phyloP scores from a whole-genome alignment of 2,888 invertebrate genomes.

The Ochropleura leucogaster region DNA sequence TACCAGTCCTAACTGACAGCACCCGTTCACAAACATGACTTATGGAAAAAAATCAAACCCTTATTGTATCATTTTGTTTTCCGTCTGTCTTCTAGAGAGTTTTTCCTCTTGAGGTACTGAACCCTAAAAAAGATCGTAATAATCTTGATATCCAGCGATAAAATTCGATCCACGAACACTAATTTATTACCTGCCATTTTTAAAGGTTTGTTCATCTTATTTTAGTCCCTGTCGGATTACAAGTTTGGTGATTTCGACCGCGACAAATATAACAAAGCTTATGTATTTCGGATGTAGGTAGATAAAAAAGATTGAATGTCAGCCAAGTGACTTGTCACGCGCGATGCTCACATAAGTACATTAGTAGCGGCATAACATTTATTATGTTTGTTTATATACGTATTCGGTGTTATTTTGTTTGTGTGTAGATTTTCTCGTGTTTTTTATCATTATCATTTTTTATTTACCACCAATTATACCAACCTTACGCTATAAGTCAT shows the following conservation, averaged over 20 bases:
- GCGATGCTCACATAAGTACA: conserved; percentile 35
- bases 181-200: conserved; percentile 4
- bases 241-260: conserved; percentile 40
- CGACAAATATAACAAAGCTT: conserved; percentile 43
- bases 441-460: not conserved
- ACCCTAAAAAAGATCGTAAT: not conserved
- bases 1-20: no score
- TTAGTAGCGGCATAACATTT: conserved; percentile 1
- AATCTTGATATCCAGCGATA: conserved; percentile 5
- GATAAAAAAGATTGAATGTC: conserved; percentile 68
- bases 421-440: conserved; percentile 5
- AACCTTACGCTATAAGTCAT: no score
- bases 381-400: not conserved
- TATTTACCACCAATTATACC: not conserved
- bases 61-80: no score
- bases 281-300: conserved; percentile 34
- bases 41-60: no score
- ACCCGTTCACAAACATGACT: no score
- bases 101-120: no score
- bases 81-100: no score
- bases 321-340: conserved; percentile 65
- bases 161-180: conserved; percentile 5
- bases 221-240: conserved; percentile 24
- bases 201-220: not conserved
- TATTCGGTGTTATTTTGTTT: conserved; percentile 7